A percentile compares a stretch with the other conserved stretches of the same genome.
Conservation (phyloP, 2,797 vertebrate species). For the Onychomys torridus region DNA sequence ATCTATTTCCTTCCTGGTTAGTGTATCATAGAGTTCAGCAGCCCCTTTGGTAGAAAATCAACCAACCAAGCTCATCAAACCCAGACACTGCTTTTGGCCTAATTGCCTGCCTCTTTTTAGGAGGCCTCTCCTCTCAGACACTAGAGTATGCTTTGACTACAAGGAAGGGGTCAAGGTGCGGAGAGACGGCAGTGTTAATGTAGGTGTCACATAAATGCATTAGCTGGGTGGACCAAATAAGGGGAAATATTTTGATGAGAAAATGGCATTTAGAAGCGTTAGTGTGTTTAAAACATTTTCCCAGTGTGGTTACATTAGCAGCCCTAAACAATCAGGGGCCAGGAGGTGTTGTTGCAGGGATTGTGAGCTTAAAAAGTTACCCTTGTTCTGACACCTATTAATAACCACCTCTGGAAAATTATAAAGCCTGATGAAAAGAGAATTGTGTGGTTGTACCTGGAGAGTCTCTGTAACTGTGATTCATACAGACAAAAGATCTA, state of each 20-base stretch:
- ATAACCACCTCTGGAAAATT: conserved; percentile 80
- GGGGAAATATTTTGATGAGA: conserved; percentile 79
- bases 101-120: conserved; percentile 63
- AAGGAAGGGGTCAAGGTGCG: conserved; percentile 60
- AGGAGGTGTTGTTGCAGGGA: conserved; percentile 62
- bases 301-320: conserved; percentile 69
- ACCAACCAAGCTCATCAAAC: conserved; percentile 55
- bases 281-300: conserved; percentile 73
- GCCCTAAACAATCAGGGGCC: conserved; percentile 70
- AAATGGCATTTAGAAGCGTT: conserved; percentile 73
- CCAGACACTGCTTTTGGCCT: conserved; percentile 54
- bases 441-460: conserved; percentile 58
- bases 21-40: background rate
- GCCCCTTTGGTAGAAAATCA: conserved; percentile 38
- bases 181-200: conserved; percentile 64
- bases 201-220: conserved; percentile 77
- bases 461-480: conserved; percentile 77
- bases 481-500: conserved; percentile 66
- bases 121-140: background rate
- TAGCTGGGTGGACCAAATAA: conserved; percentile 74
- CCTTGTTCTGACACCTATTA: conserved; percentile 79
- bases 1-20: conserved; percentile 43
- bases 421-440: conserved; percentile 62
- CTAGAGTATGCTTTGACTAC: background rate
- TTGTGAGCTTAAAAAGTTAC: conserved; percentile 74